Percentiles rank a stretch among this genome's conserved stretches.
Conservation (phyloP, 2,888 invertebrate species). For the Salticus scenicus region DNA sequence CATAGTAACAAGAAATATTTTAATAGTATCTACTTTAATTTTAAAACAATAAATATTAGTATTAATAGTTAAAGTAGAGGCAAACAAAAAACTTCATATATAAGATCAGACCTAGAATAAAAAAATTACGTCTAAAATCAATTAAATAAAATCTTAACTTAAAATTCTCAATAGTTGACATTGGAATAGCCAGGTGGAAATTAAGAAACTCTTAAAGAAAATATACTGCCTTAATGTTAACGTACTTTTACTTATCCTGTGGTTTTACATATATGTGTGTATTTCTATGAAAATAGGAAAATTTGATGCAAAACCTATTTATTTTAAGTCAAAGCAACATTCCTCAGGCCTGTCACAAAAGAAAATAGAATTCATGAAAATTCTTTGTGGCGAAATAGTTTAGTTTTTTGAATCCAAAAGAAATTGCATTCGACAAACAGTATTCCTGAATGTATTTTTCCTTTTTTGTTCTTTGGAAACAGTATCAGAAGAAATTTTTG, state of each 20-base stretch:
- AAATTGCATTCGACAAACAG: slow-evolving; percentile 15
- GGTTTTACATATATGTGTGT: background rate
- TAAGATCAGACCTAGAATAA: too few species aligned
- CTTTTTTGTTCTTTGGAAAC: background rate
- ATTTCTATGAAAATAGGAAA: background rate
- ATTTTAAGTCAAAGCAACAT: slow-evolving; percentile 9
- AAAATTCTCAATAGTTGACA: too few species aligned
- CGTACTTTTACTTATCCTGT: background rate
- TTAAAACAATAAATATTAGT: too few species aligned
- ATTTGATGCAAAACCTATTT: background rate
- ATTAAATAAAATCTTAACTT: too few species aligned
- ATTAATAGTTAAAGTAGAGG: too few species aligned
- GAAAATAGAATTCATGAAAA: slow-evolving; percentile 12
- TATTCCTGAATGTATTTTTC: background rate
- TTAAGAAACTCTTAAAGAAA: too few species aligned
- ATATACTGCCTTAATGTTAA: too few species aligned
- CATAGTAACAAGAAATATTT: too few species aligned
- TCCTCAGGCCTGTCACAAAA: background rate
- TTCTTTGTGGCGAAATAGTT: slow-evolving; percentile 11
- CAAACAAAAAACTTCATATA: too few species aligned
- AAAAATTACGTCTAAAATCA: too few species aligned
- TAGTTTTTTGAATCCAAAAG: slow-evolving; percentile 11
- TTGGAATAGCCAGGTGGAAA: too few species aligned
- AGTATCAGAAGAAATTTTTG: background rate
- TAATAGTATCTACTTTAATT: too few species aligned